These are phyloP conservation scores for Gymnogyps californianus DNA, from an alignment of 2,113 vertebrate genomes.

Conservation along the genomic window DNA sequence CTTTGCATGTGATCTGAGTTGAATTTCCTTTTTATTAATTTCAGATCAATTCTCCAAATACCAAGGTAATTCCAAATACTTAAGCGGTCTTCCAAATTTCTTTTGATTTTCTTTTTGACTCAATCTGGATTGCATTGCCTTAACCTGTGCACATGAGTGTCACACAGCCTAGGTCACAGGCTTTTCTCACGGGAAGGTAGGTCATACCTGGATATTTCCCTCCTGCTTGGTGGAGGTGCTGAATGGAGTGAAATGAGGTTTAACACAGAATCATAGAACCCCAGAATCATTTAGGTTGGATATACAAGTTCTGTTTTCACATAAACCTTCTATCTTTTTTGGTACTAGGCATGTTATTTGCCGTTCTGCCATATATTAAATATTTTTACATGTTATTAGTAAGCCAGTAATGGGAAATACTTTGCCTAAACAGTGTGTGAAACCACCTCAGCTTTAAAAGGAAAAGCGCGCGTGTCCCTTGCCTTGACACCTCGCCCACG, in stretches of 20 bases:
- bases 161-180: neutral
- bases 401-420: neutral
- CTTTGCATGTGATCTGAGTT: neutral
- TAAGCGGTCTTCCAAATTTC: neutral
- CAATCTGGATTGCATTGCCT: neutral
- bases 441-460: neutral
- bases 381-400: neutral
- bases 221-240: neutral
- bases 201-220: neutral
- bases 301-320: neutral
- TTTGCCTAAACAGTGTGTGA: neutral
- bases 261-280: no score
- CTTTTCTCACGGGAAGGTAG: neutral
- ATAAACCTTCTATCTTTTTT: neutral
- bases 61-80: neutral
- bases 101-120: neutral
- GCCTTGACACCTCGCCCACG: neutral
- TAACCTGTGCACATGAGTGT: rapidly evolving
- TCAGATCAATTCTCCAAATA: neutral
- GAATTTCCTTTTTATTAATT: neutral
- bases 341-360: neutral
- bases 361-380: neutral
- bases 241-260: neutral
- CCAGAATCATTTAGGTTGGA: neutral
- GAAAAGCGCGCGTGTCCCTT: rapidly evolving